Evolutionary conservation across 2,113 vertebrate species (phyloP), one percentile per base, ranked within the genome.

Genomic region (Steatornis caripensis): DNA sequence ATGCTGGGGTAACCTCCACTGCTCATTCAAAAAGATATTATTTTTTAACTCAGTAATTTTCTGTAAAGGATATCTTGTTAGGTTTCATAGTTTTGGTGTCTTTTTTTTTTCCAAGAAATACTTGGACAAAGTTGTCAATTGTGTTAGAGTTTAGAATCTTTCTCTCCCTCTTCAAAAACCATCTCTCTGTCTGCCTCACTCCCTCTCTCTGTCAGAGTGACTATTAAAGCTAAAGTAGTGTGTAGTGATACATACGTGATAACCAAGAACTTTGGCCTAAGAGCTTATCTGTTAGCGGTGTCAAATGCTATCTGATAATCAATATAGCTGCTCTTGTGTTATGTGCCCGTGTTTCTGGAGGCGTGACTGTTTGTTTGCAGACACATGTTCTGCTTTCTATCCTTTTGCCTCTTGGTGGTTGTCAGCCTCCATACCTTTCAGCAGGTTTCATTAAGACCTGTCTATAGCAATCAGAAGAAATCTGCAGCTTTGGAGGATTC

Each of bases 261-360:
- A 98, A 97, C 91, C 91, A 94, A 76, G 92, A 95, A 92, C 96
- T 95, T 94, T 92, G 96, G 94, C 96, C 96, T 95, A 39, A 95
- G 87, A 94, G 95, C 96, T 97, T 97, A 97, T 97, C 97, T 97
- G 93, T 96, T 97, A 94, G 62, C 32, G 1, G 91, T 97, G 97
- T 97, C 97, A 97, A 97, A 97, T 91, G 95, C 95, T 97, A 97
- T 98, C 97, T 97, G 92, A 97, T 97, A 97, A 98, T 98, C 97
- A 97, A 97, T 98, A 97, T 75, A 89, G 71, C 90, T 79, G 83
- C 76, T 95, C 90, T 78, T 46, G 89, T 95, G 87, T 71, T 96
- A 54, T 68, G 87, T 66, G 89, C 46, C 71, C 2, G 1, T 94
- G 77, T 96, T 97, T 90, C 94, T 95, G 94, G 88, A 97, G 87